Evolutionary conservation across 1,140 invertebrate genomes (phyloP).

Genomic region (Apis dorsata): DNA sequence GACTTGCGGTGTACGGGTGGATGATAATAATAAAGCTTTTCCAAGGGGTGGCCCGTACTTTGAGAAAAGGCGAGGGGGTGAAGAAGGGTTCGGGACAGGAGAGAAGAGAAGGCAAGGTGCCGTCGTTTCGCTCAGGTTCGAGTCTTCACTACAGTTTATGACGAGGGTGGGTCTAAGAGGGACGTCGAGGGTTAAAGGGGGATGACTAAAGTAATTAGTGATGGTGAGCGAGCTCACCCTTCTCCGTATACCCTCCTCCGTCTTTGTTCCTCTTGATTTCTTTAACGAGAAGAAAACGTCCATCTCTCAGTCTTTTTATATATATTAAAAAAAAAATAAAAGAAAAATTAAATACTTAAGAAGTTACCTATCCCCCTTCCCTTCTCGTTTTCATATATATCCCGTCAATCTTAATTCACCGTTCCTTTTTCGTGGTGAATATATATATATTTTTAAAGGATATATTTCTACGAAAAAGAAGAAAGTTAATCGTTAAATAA

Average conservation of each 20-base stretch:
- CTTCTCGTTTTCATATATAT: neutral
- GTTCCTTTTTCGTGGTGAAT: neutral
- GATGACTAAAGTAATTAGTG: constrained; percentile 74
- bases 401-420: neutral
- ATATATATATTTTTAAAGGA: no score
- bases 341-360: constrained; percentile 21
- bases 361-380: neutral
- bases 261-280: constrained; percentile 39
- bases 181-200: constrained; percentile 64
- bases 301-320: constrained; percentile 30
- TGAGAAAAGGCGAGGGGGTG: constrained; percentile 25
- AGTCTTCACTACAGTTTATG: constrained; percentile 70
- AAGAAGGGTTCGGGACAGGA: neutral
- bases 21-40: constrained; percentile 70
- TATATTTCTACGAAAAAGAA: no score
- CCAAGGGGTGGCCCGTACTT: constrained; percentile 50
- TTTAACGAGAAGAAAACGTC: constrained; percentile 57
- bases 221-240: constrained; percentile 64
- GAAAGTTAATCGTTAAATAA: no score
- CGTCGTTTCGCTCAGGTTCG: constrained; percentile 66
- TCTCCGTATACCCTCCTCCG: constrained; percentile 8
- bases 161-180: constrained; percentile 66
- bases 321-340: no score
- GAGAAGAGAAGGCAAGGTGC: constrained; percentile 59
- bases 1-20: constrained; percentile 64